Base-by-base conservation (phyloP, 2,888 invertebrate genomes). In the Nephrotoma appendiculata region DNA sequence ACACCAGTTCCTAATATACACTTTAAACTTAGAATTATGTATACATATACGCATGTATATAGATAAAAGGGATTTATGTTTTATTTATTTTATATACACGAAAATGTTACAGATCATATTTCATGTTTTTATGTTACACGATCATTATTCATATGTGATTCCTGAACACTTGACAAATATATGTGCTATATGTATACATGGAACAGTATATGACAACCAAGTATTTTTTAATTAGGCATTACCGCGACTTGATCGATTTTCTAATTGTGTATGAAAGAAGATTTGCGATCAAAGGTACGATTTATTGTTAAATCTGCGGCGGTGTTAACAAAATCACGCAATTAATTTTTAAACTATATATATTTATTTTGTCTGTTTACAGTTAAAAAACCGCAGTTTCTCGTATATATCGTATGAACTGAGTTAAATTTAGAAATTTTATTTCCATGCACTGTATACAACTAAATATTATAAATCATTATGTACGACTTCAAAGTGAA, bases 401-500 rank as follows among this genome's bases (percentile, higher is more conserved):
- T 48, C 5, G 12, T 48, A 48, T 15, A 52, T 15, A 52, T 2
- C 43, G 31, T 84, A 84, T 84, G n/a, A 6, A 42, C 15, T 2
- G n/a, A 15, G 42, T 31, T 71, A 71, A 71, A 71, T 31, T 31
- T 71, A 71, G 71, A 71, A 71, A 9, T 57, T 71, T 71, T 71
- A 71, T 71, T 71, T 71, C 71, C 11, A 5, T 71, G 71, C 71
- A 71, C 52, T 57, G 52, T 57, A 15, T n/a, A 52, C 15, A 57
- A 57, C 71, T 71, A 71, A 71, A 31, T 9, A 71, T 71, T 44
- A 85, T 85, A 85, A 85, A 85, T 85, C 85, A 85, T 85, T 85
- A 71, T 31, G 15, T 71, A 44, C 44, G 45, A 85, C 85, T 85
- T 85, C 85, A 85, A 85, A 85, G 85, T 85, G 85, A 85, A 44